These are phyloP conservation scores for Pachyrhynchus sulphureomaculatus DNA, from an alignment of 1,140 invertebrate genomes.

Conservation along the genomic window DNA sequence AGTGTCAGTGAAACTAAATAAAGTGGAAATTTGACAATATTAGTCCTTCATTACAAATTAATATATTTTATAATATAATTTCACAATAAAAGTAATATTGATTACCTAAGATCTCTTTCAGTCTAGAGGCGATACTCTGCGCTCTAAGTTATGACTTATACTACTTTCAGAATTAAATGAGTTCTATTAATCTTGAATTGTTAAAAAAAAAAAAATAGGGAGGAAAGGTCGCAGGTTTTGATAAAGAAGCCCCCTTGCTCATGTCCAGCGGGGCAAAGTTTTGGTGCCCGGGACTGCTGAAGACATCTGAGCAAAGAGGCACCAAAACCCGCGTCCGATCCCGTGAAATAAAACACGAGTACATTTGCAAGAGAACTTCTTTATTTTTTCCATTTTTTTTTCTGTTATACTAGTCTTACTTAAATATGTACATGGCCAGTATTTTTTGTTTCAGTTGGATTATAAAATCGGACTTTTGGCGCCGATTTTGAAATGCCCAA, in stretches of 20 bases:
- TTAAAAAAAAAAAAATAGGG: no score
- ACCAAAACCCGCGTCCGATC: slow-evolving; percentile 53
- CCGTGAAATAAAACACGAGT: slow-evolving; percentile 43
- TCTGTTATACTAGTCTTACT: slow-evolving; percentile 22
- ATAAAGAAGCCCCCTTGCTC: slow-evolving; percentile 53
- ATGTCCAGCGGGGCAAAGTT: slow-evolving; percentile 62
- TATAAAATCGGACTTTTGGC: slow-evolving; percentile 6
- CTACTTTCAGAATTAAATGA: no score
- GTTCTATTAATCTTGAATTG: not conserved
- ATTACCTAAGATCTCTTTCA: no score
- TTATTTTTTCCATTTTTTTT: slow-evolving; percentile 43
- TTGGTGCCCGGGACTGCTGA: slow-evolving; percentile 62
- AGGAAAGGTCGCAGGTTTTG: slow-evolving; percentile 43
- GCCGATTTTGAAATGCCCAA: not conserved
- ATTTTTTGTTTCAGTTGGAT: not conserved
- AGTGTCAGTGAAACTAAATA: no score
- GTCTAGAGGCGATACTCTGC: no score
- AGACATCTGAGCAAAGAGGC: slow-evolving; percentile 51
- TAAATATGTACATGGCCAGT: slow-evolving; percentile 38
- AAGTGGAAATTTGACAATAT: no score
- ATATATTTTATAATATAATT: no score
- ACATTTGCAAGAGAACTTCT: slow-evolving; percentile 53
- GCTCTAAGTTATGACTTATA: no score
- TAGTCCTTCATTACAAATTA: no score
- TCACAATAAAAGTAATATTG: no score